Percentiles rank a stretch among this genome's conserved stretches.
Evolutionary conservation across 37 sponge, comb jelly and placozoan species (phyloP).

Genomic region (Amphimedon queenslandica): DNA sequence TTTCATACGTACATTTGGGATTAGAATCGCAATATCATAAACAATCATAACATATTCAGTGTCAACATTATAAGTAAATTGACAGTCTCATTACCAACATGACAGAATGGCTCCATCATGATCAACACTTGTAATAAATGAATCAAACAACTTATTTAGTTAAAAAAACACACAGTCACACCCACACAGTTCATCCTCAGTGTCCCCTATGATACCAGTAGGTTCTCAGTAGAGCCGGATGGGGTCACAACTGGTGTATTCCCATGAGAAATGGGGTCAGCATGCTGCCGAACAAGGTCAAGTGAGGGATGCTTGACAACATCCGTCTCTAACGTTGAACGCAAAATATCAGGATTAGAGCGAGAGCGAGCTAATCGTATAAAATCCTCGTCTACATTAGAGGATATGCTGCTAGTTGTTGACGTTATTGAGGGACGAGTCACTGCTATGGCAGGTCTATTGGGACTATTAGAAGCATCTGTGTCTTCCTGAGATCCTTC

Average conservation of each 20-base stretch:
- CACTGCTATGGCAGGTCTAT: constrained; percentile 13
- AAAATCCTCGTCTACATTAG: constrained; percentile 62
- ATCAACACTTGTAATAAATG: too few relatives aligned
- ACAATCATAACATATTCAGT: too few relatives aligned
- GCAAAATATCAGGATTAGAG: constrained; percentile 81
- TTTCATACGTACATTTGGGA: too few relatives aligned
- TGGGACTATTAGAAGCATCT: too few relatives aligned
- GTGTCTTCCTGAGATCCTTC: neutral
- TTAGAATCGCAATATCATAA: too few relatives aligned
- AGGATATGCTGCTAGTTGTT: constrained; percentile 6
- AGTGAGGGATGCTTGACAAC: constrained; percentile 22
- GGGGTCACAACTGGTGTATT: constrained; percentile 7
- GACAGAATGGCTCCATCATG: too few relatives aligned
- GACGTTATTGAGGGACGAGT: constrained; percentile 37
- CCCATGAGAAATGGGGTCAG: constrained; percentile 32
- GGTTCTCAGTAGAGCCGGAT: constrained; percentile 22
- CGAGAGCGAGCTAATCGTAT: constrained; percentile 69
- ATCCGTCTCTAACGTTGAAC: constrained; percentile 49
- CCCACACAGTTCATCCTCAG: too few relatives aligned
- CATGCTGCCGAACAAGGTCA: constrained; percentile 24
- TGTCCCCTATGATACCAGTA: neutral
- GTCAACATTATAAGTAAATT: too few relatives aligned
- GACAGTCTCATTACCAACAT: too few relatives aligned
- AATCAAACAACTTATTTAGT: too few relatives aligned
- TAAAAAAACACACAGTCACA: too few relatives aligned